phyloP scores from a whole-genome alignment of 2,888 invertebrate genomes.

The Agonopterix subpropinquella region DNA sequence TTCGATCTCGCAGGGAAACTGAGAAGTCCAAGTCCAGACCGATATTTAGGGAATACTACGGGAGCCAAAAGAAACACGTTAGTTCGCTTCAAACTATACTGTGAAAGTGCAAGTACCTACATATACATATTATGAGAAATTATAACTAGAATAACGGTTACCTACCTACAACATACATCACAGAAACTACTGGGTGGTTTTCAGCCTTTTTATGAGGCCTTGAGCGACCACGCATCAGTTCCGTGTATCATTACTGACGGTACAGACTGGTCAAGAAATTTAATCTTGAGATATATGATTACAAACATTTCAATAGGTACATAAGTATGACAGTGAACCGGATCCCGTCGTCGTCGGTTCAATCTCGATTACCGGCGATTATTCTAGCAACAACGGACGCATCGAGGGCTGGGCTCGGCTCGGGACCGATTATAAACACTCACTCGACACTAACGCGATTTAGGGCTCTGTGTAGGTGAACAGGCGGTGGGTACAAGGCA shows the following conservation, averaged over 20 bases:
- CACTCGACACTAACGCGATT: conserved; percentile 61
- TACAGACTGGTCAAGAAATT: background rate
- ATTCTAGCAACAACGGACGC: conserved; percentile 32
- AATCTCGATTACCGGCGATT: conserved; percentile 29
- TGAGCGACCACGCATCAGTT: no score
- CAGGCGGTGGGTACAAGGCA: conserved; percentile 18
- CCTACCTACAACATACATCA: no score
- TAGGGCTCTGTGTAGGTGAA: conserved; percentile 39
- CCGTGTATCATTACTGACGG: background rate
- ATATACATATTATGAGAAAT: no score
- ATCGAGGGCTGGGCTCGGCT: conserved; percentile 6
- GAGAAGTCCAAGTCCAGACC: no score
- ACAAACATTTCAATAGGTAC: background rate
- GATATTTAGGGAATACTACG: no score
- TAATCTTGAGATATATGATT: background rate
- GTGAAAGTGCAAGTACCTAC: no score
- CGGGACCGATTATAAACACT: conserved; percentile 51
- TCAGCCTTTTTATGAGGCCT: no score
- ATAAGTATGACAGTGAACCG: conserved; percentile 1
- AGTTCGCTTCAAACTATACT: no score
- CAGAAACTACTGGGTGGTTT: no score
- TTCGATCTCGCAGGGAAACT: no score
- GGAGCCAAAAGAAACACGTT: no score
- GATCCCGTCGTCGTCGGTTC: background rate
- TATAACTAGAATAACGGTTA: no score